phyloP scores from a whole-genome alignment of 1,140 invertebrate species.

The Drosophila asahinai region DNA sequence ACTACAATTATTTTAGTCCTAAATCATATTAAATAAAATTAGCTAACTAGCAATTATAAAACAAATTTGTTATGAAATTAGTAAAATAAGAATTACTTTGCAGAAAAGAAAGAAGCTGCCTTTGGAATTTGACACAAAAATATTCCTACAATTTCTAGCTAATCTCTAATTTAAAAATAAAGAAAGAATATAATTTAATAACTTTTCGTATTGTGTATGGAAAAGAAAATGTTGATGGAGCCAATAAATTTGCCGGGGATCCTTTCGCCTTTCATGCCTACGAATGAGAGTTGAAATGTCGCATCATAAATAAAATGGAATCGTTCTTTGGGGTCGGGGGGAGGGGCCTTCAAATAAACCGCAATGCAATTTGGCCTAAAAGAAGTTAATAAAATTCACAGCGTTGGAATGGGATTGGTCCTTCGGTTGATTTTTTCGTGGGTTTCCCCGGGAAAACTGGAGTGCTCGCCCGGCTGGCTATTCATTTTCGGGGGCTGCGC shows the following conservation, averaged over 20 bases:
- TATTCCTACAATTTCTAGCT: too few relatives aligned
- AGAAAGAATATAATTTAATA: too few relatives aligned
- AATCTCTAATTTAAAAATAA: too few relatives aligned
- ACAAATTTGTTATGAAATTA: too few relatives aligned
- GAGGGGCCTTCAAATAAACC: constrained; percentile 72
- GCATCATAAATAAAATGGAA: constrained; percentile 70
- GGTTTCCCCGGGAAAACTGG: constrained; percentile 1
- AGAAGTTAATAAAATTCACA: constrained; percentile 80
- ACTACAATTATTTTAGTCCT: too few relatives aligned
- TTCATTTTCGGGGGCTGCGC: constrained; percentile 69
- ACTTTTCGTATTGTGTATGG: constrained; percentile 10
- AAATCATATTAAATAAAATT: too few relatives aligned
- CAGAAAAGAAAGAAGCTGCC: too few relatives aligned
- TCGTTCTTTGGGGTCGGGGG: constrained; percentile 22
- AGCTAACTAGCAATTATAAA: too few relatives aligned
- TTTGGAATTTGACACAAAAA: too few relatives aligned
- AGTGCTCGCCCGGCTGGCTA: constrained; percentile 48
- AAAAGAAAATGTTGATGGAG: constrained; percentile 64
- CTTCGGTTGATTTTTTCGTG: constrained; percentile 8
- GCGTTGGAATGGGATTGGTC: constrained; percentile 10
- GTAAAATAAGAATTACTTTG: too few relatives aligned
- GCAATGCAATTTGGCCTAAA: constrained; percentile 80
- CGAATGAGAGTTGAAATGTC: constrained; percentile 70
- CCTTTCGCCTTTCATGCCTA: constrained; percentile 48
- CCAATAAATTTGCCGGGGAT: constrained; percentile 60